Percentiles rank a stretch among this genome's conserved stretches.
These are phyloP conservation scores for Drosophila repleta DNA, from an alignment of 1,140 invertebrate species.

Conservation along the genomic window DNA sequence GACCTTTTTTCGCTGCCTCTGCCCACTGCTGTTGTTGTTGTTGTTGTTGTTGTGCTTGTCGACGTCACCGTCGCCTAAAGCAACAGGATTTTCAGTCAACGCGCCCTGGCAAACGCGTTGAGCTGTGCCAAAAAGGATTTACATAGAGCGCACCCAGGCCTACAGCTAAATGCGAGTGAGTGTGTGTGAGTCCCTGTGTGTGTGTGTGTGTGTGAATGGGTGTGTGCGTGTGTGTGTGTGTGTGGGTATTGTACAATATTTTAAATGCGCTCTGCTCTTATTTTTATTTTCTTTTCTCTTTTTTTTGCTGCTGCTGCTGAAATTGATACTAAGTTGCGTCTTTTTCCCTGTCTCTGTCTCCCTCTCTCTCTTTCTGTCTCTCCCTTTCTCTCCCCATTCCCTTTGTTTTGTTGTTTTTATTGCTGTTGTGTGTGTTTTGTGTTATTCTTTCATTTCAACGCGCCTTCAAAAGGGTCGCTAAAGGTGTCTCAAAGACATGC, in stretches of 20 bases:
- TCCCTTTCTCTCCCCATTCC: neutral
- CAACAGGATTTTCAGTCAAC: constrained; percentile 64
- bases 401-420: constrained; percentile 22
- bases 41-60: constrained; percentile 29
- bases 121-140: constrained; percentile 76
- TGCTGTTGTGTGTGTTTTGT: constrained; percentile 49
- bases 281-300: constrained; percentile 33
- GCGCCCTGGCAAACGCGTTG: constrained; percentile 59
- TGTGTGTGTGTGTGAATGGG: constrained; percentile 19
- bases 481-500: constrained; percentile 45
- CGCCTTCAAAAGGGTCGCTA: constrained; percentile 48
- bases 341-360: constrained; percentile 5
- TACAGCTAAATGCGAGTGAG: neutral
- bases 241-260: constrained; percentile 39
- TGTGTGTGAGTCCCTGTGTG: neutral
- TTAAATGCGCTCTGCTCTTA: constrained; percentile 40
- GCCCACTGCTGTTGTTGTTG: constrained; percentile 12
- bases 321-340: constrained; percentile 47
- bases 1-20: constrained; percentile 41
- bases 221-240: constrained; percentile 21
- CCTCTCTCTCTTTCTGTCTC: neutral
- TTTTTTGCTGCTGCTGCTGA: constrained; percentile 20
- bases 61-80: constrained; percentile 58
- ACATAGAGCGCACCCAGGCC: constrained; percentile 27
- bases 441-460: constrained; percentile 77